These are phyloP conservation scores for Strigops habroptila DNA, from an alignment of 2,113 vertebrate species.

Conservation along the genomic window DNA sequence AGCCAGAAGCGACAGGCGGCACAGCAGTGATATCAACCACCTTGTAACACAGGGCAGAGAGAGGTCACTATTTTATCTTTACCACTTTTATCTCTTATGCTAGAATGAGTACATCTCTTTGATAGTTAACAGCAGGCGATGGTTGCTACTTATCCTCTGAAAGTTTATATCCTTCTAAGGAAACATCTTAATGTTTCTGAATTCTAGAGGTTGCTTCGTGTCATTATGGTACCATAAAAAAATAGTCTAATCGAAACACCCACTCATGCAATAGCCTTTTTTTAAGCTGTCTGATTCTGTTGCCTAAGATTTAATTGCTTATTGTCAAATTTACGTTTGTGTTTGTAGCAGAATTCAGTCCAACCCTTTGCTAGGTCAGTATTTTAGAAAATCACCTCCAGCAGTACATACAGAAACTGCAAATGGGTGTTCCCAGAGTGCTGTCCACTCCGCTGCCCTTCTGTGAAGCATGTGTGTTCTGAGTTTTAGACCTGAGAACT, in stretches of 20 bases:
- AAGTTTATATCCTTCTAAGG: not conserved
- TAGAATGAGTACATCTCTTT: not conserved
- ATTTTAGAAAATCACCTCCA: not conserved
- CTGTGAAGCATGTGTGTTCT: accelerated
- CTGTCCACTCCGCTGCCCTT: not conserved
- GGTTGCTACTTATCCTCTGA: not conserved
- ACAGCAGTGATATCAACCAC: constrained; percentile 96
- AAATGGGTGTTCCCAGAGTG: not conserved
- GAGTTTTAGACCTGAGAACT: not conserved
- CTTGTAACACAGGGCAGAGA: constrained; percentile 94
- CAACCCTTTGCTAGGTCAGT: not conserved
- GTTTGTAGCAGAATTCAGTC: not conserved
- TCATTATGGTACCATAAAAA: not conserved
- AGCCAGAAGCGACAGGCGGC: constrained; percentile 86
- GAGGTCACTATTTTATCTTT: constrained; percentile 78
- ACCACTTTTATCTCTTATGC: not conserved
- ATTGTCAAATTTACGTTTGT: not conserved
- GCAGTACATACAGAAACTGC: not conserved
- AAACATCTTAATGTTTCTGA: not conserved
- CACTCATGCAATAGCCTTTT: not conserved
- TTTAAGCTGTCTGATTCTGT: not conserved
- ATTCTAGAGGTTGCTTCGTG: not conserved
- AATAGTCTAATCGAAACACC: not conserved
- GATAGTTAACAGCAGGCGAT: not conserved
- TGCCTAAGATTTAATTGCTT: not conserved